Base-by-base conservation (phyloP, 2,888 invertebrate species). In the Callimorpha dominula region DNA sequence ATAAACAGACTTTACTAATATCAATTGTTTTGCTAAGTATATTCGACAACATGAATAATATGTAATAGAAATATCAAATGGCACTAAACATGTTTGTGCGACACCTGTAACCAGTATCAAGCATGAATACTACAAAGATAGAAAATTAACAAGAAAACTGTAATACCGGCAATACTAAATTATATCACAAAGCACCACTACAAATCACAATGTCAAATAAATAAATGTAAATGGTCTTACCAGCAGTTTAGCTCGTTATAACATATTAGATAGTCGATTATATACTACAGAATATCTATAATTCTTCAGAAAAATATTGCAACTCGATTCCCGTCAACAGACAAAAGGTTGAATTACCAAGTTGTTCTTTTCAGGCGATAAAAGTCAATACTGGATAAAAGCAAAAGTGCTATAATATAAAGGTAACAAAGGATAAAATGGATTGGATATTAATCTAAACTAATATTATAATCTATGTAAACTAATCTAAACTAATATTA, bases 301-400 rank as follows among this genome's bases (percentile, higher is more conserved):
- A 77, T 81, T 82, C 77, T 81, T 79, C 72, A 77, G 77, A 79
- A 83, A 76, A 83, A 81, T 82, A 80, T 78, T 80, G 84, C 78
- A 80, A 77, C 80, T 80, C 69, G 73, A 81, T 70, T 81, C 72
- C 71, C 65, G 76, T 79, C 73, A 79, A 79, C 72, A 73, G 73
- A 70, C 74, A 81, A 81, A 81, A 78, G 74, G 75, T 64, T 52
- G 73, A 76, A 75, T 68, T 80, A 73, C 75, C 72, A 62, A 63
- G 20, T 69, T 80, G 71, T 71, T 76, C 74, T 60, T 67, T 68
- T 54, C 72, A 76, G 75, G 52, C 70, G 54, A 79, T 78, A 77
- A 83, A 79, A 81, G 78, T 79, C 74, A 74, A 76, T 75, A 43
- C 62, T 64, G 57, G 62, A 31, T 63, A 57, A 49, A 66, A 73